These are phyloP conservation scores for Saccostrea glomerata DNA, from an alignment of 1,140 invertebrate species.

Conservation along the genomic window DNA sequence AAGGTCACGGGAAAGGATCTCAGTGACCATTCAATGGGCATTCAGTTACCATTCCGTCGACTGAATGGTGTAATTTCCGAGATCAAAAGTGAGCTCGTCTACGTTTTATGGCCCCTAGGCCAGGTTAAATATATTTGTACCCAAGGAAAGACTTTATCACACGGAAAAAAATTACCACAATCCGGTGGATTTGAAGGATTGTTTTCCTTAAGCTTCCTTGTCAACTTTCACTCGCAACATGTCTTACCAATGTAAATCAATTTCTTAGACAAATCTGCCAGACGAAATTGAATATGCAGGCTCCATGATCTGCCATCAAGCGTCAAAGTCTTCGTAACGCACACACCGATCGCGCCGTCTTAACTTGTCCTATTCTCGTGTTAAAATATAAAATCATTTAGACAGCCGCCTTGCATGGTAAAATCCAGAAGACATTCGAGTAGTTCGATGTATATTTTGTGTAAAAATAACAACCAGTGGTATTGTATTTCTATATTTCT, in stretches of 20 bases:
- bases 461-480: neutral
- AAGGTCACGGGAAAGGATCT: too few species aligned
- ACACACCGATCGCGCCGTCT: neutral
- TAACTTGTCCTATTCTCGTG: neutral
- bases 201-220: neutral
- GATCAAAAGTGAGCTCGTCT: too few species aligned
- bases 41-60: too few species aligned
- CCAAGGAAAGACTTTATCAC: too few species aligned
- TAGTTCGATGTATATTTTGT: neutral
- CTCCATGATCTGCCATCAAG: neutral
- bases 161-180: too few species aligned
- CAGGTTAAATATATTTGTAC: too few species aligned
- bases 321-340: slow-evolving; percentile 4
- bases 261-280: slow-evolving; percentile 17
- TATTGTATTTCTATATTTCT: slow-evolving; percentile 5
- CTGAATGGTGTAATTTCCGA: too few species aligned
- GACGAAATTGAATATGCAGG: slow-evolving; percentile 22
- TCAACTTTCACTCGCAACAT: slow-evolving; percentile 8
- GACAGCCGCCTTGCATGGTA: neutral
- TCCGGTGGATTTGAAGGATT: neutral
- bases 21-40: too few species aligned
- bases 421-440: slow-evolving; percentile 7
- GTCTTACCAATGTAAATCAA: slow-evolving; percentile 36
- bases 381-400: neutral
- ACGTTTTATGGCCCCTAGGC: too few species aligned